Percentiles rank a stretch among this genome's conserved stretches.
Conservation (phyloP, 2,113 vertebrate species). For the Condylura cristata region DNA sequence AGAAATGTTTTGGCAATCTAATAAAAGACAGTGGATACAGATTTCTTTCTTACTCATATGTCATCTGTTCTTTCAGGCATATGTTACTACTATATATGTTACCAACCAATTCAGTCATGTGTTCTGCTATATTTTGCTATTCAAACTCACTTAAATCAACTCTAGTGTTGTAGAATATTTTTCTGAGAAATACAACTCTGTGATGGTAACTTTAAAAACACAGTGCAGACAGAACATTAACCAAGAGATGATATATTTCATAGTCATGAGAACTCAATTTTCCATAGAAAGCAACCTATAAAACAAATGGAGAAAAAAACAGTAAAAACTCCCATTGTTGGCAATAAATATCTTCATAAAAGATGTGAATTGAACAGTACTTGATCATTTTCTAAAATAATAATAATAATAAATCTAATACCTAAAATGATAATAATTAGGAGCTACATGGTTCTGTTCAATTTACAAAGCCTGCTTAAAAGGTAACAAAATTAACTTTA, state of each 20-base stretch:
- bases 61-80: background rate
- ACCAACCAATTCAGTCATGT: background rate
- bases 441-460: background rate
- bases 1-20: background rate
- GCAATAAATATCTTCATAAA: background rate
- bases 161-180: background rate
- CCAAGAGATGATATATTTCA: background rate
- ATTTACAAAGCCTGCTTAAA: background rate
- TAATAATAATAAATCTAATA: background rate
- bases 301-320: background rate
- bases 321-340: background rate
- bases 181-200: background rate
- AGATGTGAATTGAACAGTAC: background rate
- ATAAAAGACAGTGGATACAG: background rate
- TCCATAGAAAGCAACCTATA: background rate
- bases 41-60: slow-evolving; percentile 19
- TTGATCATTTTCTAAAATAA: background rate
- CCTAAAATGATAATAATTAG: background rate
- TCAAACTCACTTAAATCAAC: slow-evolving; percentile 46
- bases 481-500: background rate
- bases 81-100: background rate
- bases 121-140: slow-evolving; percentile 30
- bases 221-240: background rate
- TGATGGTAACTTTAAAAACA: background rate
- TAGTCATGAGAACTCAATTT: background rate